Conservation (phyloP, 1,140 invertebrate species). For the Adoxophyes honmai region DNA sequence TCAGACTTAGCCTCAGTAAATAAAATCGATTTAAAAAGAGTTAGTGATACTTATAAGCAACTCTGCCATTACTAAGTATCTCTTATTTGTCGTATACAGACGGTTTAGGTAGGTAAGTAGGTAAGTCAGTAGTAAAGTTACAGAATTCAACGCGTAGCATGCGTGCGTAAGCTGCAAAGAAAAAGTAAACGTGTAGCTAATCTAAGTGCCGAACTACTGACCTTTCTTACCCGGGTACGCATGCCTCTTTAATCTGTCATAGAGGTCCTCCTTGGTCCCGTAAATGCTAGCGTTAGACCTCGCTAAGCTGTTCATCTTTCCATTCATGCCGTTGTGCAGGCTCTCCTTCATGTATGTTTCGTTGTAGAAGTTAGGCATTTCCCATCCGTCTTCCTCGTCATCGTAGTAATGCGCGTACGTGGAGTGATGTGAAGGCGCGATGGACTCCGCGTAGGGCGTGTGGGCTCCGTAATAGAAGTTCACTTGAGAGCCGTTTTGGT, state of each 20-base stretch:
- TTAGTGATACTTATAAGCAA: no score
- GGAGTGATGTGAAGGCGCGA: constrained; percentile 95
- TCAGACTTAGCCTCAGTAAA: no score
- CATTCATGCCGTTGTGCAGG: constrained; percentile 84
- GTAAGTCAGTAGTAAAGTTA: no score
- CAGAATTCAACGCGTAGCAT: not conserved
- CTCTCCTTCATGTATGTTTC: constrained; percentile 98
- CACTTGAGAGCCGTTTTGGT: constrained; percentile 93
- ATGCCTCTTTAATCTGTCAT: constrained; percentile 96
- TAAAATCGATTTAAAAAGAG: no score
- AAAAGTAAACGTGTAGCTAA: constrained; percentile 44
- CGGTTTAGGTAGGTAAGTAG: no score
- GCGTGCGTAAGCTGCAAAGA: constrained; percentile 44
- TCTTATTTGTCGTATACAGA: no score
- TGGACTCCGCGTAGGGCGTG: constrained; percentile 94
- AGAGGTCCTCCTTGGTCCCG: constrained; percentile 96
- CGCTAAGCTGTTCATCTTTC: constrained; percentile 93
- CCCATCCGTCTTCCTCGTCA: constrained; percentile 97
- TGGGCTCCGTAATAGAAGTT: constrained; percentile 97
- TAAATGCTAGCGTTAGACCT: constrained; percentile 95
- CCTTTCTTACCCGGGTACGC: constrained; percentile 98
- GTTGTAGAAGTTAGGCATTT: constrained; percentile 98
- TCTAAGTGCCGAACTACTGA: constrained; percentile 75
- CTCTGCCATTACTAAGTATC: no score
- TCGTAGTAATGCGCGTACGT: constrained; percentile 97